Base-by-base conservation (phyloP, 1,140 invertebrate genomes). In the Drosophila kepulauana region DNA sequence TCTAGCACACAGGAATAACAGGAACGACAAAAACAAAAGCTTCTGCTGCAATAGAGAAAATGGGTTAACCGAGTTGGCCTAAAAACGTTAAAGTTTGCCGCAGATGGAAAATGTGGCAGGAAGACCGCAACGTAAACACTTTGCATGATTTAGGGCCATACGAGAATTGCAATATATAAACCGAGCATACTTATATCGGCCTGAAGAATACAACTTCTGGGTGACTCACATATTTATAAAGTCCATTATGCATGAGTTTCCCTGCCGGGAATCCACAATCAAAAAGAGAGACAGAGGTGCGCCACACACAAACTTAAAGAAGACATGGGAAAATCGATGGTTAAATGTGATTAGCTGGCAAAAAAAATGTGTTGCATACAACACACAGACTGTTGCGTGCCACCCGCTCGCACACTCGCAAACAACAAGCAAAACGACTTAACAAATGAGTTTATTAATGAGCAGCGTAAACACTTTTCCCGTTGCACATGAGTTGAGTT, bases 371-470 rank as follows among this genome's bases (percentile, higher is more conserved):
- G 70, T 66, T 48, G 81, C 66, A 45, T 30, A 52, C 28, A 51
- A 35, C 48, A 61, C 52, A 51, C 52, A 51, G 69, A 28, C 57
- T 61, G 61, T 75, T 81, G 78, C 74, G 74, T 87, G 80, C 41
- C 49, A 25, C 43, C 67, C 61, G 48, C 38, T 35, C 61, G 7
- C 35, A 33, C 28, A 43, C 20, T 49, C 62, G 35, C 45, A 43
- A 25, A 45, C 28, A 54, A 64, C 81, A 72, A 72, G 76, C 66
- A 71, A 75, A 78, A 46, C 63, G 65, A 65, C 67, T 82, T 70
- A 75, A 73, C 85, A 88, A 89, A 88, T 89, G 74, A 84, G 84
- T 89, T 87, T 88, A 88, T 87, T 88, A 88, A 88, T 89, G 80
- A 88, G 85, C 61, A 75, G 49, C 49, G 49, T 68, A 80, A 88